Conservation (phyloP, 1,140 invertebrate genomes). For the Eueides isabella region DNA sequence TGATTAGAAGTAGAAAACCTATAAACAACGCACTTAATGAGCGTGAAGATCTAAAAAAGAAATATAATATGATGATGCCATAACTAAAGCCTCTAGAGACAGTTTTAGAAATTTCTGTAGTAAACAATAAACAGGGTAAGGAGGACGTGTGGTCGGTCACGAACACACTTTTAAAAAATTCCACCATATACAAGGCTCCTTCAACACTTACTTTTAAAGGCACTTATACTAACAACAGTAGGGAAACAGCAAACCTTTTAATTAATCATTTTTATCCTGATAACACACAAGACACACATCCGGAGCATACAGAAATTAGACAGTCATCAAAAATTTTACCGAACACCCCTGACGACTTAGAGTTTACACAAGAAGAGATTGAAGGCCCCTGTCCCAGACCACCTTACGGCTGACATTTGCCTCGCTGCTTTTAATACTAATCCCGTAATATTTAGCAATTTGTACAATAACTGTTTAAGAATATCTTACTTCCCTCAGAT, state of each 20-base stretch:
- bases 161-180: background rate
- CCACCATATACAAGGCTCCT: slow-evolving; percentile 6
- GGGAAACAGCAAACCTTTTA: slow-evolving; percentile 38
- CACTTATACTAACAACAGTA: slow-evolving; percentile 16
- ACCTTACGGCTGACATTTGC: slow-evolving; percentile 46
- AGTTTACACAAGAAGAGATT: slow-evolving; percentile 34
- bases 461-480: slow-evolving; percentile 40
- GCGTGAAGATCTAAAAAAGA: background rate
- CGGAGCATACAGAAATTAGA: background rate
- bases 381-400: slow-evolving; percentile 41
- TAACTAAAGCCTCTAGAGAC: too few species aligned
- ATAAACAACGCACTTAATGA: background rate
- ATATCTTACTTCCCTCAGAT: slow-evolving; percentile 14
- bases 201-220: slow-evolving; percentile 23
- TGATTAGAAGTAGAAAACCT: background rate
- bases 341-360: slow-evolving; percentile 21
- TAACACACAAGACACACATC: slow-evolving; percentile 29
- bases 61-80: too few species aligned
- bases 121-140: background rate
- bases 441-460: slow-evolving; percentile 32
- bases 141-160: background rate
- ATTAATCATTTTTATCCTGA: slow-evolving; percentile 42
- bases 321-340: background rate
- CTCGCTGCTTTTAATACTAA: background rate
- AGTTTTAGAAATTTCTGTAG: too few species aligned